Evolutionary conservation across 2,797 vertebrate species (phyloP).

Genomic region (Sus cebifrons): DNA sequence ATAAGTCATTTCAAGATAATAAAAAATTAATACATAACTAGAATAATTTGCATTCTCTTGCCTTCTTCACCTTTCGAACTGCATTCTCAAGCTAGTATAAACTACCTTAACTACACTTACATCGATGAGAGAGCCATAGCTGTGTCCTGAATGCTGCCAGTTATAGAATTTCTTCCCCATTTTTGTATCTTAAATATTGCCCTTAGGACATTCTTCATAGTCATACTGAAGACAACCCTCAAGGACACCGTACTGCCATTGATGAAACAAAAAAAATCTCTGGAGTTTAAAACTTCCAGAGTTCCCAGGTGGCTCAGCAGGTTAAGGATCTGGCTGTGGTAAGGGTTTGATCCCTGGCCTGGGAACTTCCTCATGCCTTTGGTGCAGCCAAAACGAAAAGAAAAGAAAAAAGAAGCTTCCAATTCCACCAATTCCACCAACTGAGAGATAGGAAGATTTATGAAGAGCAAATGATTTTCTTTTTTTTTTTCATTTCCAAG

Average conservation of each 20-base stretch:
- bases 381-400: no score
- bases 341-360: no score
- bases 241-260: neutral
- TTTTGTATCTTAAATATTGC: neutral
- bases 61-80: neutral
- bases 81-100: neutral
- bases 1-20: neutral
- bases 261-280: neutral
- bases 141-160: neutral
- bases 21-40: neutral
- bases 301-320: no score
- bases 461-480: slow-evolving; percentile 63
- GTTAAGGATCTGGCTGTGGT: no score
- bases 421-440: neutral
- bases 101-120: neutral
- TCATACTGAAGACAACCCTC: neutral
- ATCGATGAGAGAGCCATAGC: neutral
- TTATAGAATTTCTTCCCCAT: slow-evolving; percentile 20
- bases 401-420: no score
- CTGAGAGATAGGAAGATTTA: slow-evolving; percentile 34
- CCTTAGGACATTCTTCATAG: neutral
- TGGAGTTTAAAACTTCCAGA: slow-evolving; percentile 1
- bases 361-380: no score
- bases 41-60: neutral
- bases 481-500: neutral